Evolutionary conservation across 2,113 vertebrate genomes (phyloP).

Genomic region (Campylomormyrus numenius): DNA sequence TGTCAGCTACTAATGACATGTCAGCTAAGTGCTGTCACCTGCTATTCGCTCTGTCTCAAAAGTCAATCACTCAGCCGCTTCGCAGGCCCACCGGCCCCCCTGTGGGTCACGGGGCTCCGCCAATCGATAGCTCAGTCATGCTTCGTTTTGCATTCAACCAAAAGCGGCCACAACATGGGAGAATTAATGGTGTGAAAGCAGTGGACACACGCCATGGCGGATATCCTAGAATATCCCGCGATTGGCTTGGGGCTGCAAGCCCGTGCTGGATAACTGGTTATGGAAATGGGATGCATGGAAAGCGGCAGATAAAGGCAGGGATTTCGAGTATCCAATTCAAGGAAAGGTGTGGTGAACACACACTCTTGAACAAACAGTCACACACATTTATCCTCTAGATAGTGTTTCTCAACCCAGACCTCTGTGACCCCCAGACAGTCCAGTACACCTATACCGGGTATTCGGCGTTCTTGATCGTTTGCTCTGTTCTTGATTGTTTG

Average conservation of each 20-base stretch:
- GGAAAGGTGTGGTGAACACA: not conserved
- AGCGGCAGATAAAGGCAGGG: not conserved
- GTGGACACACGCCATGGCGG: not conserved
- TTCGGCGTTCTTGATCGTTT: not conserved
- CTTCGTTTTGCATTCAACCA: not conserved
- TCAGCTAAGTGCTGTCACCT: not conserved
- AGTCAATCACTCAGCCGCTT: not conserved
- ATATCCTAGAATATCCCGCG: not conserved
- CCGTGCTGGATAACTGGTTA: not conserved
- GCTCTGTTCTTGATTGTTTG: not conserved
- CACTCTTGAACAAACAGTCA: not conserved
- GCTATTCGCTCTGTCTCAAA: not conserved
- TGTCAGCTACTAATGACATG: conserved; percentile 2
- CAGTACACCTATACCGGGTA: not conserved
- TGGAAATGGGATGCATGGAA: not conserved
- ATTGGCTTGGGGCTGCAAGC: not conserved
- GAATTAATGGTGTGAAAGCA: not conserved
- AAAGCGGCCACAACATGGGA: not conserved
- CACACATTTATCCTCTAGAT: not conserved
- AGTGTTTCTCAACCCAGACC: not conserved
- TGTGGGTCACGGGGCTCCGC: not conserved
- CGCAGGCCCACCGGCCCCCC: not conserved
- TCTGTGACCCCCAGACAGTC: not conserved
- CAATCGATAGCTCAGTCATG: not conserved
- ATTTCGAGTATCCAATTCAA: not conserved